These are phyloP conservation scores for Vesta saturnalis DNA, from an alignment of 2,888 invertebrate genomes.

Conservation along the genomic window DNA sequence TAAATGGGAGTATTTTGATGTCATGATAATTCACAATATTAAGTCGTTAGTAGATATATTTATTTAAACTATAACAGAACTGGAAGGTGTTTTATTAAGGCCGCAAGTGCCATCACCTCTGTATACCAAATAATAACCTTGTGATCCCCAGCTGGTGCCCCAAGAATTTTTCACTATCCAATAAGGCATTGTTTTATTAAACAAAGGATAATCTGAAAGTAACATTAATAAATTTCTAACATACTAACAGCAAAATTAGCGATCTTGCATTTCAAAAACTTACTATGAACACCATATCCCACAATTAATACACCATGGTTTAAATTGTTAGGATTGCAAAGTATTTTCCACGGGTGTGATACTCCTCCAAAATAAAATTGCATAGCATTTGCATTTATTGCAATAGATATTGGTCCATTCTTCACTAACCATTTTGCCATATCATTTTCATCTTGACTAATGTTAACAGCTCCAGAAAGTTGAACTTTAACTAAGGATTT, in stretches of 20 bases:
- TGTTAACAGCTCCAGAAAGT: slow-evolving; percentile 83
- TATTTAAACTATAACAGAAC: slow-evolving; percentile 71
- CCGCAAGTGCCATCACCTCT: slow-evolving; percentile 97
- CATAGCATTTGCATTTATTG: slow-evolving; percentile 96
- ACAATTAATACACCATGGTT: slow-evolving; percentile 98
- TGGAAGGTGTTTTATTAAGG: slow-evolving; percentile 89
- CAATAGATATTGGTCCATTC: slow-evolving; percentile 95
- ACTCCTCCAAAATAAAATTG: slow-evolving; percentile 96
- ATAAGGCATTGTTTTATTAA: slow-evolving; percentile 84
- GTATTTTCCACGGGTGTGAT: slow-evolving; percentile 88
- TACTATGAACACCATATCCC: slow-evolving; percentile 86
- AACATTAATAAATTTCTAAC: slow-evolving; percentile 7
- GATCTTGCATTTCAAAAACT: too few species aligned
- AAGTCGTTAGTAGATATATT: neutral
- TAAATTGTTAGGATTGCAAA: slow-evolving; percentile 79
- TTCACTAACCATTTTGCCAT: slow-evolving; percentile 91
- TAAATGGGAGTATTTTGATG: too few species aligned
- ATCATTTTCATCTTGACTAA: slow-evolving; percentile 85
- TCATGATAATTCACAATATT: neutral
- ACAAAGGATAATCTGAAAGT: slow-evolving; percentile 78
- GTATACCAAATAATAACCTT: slow-evolving; percentile 94
- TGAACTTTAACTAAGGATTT: slow-evolving; percentile 70
- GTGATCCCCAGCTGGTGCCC: slow-evolving; percentile 91
- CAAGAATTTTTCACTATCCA: slow-evolving; percentile 97
- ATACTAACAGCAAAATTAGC: neutral